Conservation (phyloP, 2,113 vertebrate species). For the Pungitius pungitius region DNA sequence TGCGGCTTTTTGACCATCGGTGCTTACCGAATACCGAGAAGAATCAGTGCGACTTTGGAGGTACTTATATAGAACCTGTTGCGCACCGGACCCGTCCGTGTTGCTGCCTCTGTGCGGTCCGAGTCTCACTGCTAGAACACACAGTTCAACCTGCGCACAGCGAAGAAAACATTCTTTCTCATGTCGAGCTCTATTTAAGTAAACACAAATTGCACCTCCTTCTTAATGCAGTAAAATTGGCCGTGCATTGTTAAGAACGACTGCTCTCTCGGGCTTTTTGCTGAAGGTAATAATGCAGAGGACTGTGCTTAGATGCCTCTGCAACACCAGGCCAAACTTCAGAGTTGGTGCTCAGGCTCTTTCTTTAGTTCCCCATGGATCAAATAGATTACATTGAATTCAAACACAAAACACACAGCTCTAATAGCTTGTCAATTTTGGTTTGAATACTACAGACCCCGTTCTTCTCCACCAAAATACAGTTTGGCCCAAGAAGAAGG, state of each 20-base stretch:
- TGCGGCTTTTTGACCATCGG: neutral
- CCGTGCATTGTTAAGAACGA: neutral
- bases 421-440: constrained; percentile 3
- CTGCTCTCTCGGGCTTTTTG: constrained; percentile 2
- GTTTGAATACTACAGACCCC: constrained; percentile 23
- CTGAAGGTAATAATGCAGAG: neutral
- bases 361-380: neutral
- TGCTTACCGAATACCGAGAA: neutral
- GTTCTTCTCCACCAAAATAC: constrained; percentile 24
- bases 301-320: neutral
- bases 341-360: neutral
- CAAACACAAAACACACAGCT: neutral
- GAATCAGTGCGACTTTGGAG: neutral
- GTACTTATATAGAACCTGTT: neutral
- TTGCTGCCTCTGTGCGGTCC: too few species aligned
- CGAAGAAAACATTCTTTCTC: neutral
- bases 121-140: too few species aligned
- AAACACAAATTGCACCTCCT: constrained; percentile 1
- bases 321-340: neutral
- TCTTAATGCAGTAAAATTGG: neutral
- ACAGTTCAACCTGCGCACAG: too few species aligned
- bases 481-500: constrained; percentile 43
- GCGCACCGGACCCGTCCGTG: too few species aligned
- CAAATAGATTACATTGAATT: neutral
- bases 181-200: neutral